Evolutionary conservation across 2,113 vertebrate genomes (phyloP).

Genomic region (Pelodiscus sinensis): DNA sequence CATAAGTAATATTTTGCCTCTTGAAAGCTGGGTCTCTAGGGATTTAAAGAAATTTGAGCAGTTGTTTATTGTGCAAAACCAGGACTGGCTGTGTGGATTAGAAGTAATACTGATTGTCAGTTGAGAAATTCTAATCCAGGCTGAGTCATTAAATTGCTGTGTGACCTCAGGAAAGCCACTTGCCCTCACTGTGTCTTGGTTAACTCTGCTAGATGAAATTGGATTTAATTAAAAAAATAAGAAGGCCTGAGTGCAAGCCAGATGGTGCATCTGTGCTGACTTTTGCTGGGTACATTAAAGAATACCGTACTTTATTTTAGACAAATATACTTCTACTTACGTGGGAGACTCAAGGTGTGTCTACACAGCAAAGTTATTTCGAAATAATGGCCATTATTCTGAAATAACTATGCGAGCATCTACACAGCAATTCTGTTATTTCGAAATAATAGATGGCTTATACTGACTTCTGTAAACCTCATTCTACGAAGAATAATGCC

Average conservation of each 20-base stretch:
- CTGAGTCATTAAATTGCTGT: conserved; percentile 2
- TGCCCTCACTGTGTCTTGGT: background rate
- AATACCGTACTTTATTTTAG: background rate
- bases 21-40: background rate
- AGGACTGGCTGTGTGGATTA: background rate
- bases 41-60: background rate
- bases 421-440: too few relatives aligned
- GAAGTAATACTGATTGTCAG: background rate
- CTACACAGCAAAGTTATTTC: too few relatives aligned
- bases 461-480: too few relatives aligned
- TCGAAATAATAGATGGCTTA: too few relatives aligned
- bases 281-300: conserved; percentile 2
- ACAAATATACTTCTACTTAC: background rate
- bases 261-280: conserved; percentile 12
- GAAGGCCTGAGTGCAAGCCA: conserved; percentile 38
- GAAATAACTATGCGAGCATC: too few relatives aligned
- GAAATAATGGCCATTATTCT: too few relatives aligned
- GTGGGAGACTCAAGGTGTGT: too few relatives aligned
- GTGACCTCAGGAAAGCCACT: conserved; percentile 42
- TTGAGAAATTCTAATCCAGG: conserved; percentile 31
- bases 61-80: background rate
- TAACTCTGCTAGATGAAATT: conserved; percentile 36
- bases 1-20: background rate
- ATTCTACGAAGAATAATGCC: too few relatives aligned
- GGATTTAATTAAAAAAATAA: conserved; percentile 37